Conservation (phyloP, 2,113 vertebrate genomes). For the Symphodus melops region DNA sequence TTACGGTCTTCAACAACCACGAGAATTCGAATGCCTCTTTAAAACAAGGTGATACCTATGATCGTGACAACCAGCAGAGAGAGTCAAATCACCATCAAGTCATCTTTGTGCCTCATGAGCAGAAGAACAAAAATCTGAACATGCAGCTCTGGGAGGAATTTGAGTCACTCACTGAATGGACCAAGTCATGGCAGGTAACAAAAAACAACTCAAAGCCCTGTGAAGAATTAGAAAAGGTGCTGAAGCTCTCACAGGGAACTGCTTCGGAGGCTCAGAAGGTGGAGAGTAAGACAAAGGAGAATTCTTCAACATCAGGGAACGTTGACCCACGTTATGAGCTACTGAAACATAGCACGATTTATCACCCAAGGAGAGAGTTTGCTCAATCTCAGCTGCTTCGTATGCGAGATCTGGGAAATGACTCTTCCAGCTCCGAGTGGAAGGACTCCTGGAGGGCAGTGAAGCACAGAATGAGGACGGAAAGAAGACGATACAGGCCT, state of each 20-base stretch:
- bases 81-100: not conserved
- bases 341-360: constrained; percentile 45
- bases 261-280: not conserved
- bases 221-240: constrained; percentile 50
- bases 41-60: not conserved
- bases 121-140: constrained; percentile 26
- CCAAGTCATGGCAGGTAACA: constrained; percentile 64
- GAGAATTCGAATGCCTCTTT: constrained; percentile 11
- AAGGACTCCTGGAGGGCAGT: constrained; percentile 64
- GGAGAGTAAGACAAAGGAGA: constrained; percentile 2
- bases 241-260: constrained; percentile 1
- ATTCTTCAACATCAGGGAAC: constrained; percentile 13
- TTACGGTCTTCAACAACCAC: constrained; percentile 3
- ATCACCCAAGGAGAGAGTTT: constrained; percentile 14
- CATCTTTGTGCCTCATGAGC: constrained; percentile 10
- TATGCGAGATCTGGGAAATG: constrained; percentile 18
- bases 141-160: constrained; percentile 27
- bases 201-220: constrained; percentile 64
- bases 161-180: constrained; percentile 54
- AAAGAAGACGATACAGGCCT: constrained; percentile 38
- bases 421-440: constrained; percentile 43
- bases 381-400: constrained; percentile 18
- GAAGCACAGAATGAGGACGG: constrained; percentile 54
- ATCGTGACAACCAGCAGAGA: not conserved
- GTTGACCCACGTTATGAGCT: constrained; percentile 5